Percentiles rank a stretch among this genome's conserved stretches.
Conservation (phyloP, 2,113 vertebrate species). For the Nicator chloris region DNA sequence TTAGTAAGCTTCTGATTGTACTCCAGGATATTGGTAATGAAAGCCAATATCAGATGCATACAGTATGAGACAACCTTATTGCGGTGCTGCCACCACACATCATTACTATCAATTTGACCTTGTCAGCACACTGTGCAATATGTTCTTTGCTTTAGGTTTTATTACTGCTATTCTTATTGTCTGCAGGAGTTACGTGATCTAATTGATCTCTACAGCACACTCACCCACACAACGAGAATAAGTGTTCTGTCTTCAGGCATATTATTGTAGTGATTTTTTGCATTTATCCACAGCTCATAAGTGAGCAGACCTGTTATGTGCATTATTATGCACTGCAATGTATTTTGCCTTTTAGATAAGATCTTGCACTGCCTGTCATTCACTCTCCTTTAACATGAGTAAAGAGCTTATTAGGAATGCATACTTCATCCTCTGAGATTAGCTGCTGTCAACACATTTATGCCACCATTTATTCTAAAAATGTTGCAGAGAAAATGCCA, state of each 20-base stretch:
- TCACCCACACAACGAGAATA: neutral
- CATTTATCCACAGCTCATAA: neutral
- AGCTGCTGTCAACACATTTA: slow-evolving; percentile 8
- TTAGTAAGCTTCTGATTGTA: slow-evolving; percentile 26
- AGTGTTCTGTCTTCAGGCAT: slow-evolving; percentile 14
- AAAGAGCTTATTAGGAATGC: slow-evolving; percentile 29
- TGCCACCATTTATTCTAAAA: slow-evolving; percentile 6
- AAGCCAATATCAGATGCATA: slow-evolving; percentile 58
- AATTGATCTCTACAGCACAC: slow-evolving; percentile 35
- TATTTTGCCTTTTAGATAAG: slow-evolving; percentile 31
- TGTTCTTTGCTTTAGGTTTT: slow-evolving; percentile 52
- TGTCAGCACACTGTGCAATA: slow-evolving; percentile 35
- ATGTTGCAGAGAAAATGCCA: neutral
- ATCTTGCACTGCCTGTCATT: slow-evolving; percentile 30
- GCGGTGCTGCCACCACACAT: slow-evolving; percentile 35
- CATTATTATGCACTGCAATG: neutral
- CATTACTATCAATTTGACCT: slow-evolving; percentile 57
- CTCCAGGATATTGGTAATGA: slow-evolving; percentile 43
- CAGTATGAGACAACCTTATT: slow-evolving; percentile 46
- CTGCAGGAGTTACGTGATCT: slow-evolving; percentile 5
- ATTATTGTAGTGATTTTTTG: slow-evolving; percentile 16
- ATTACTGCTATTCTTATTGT: slow-evolving; percentile 28
- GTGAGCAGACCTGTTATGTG: neutral
- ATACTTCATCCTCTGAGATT: slow-evolving; percentile 21
- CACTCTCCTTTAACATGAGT: neutral